Evolutionary conservation across 2,113 vertebrate species (phyloP), one percentile per base, ranked within the genome.

Genomic region (Pteruthius melanotis): DNA sequence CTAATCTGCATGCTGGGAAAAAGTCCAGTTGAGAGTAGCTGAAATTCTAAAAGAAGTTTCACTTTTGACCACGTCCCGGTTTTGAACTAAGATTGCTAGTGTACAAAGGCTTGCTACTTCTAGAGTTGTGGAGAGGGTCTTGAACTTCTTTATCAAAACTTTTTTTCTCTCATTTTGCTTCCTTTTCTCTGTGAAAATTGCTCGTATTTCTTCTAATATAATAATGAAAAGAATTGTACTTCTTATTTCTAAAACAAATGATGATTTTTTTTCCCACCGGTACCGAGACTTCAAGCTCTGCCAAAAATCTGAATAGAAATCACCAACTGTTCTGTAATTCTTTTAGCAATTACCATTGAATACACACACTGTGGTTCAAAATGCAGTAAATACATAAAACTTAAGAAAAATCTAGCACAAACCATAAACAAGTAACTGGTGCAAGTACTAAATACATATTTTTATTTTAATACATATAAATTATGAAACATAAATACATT

Each of bases 321-420:
- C 87, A 87, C 92, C 91, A 93, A 94, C 86, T 95, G 75, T 95
- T 97, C 89, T 95, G 68, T 89, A 94, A 89, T 70, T 97, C 71
- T 94, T 97, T 91, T 87, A 85, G 80, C 76, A 93, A 87, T 95
- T 95, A 83, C 82, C 70, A 78, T 66, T 93, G 89, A 93, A 89
- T 92, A 75, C 72, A 86, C 91, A 86, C 45, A 88, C 45, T 53
- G 6, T 63, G 54, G 60, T 91, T 95, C 93, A 94, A 96, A 96
- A 93, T 61, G 26, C 53, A 65, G 57, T 87, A 83, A 94, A 92
- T 82, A 66, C 54, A 26, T 70, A 74, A 84, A 93, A 91, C 50
- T 94, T 66, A 89, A 83, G 52, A 35, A 86, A 95, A 97, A 83
- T 79, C 83, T 65, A 97, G 30, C 56, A 88, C 74, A 92, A 87